These are phyloP conservation scores for Hylyphantes graminicola DNA, from an alignment of 1,140 invertebrate species.

Conservation along the genomic window DNA sequence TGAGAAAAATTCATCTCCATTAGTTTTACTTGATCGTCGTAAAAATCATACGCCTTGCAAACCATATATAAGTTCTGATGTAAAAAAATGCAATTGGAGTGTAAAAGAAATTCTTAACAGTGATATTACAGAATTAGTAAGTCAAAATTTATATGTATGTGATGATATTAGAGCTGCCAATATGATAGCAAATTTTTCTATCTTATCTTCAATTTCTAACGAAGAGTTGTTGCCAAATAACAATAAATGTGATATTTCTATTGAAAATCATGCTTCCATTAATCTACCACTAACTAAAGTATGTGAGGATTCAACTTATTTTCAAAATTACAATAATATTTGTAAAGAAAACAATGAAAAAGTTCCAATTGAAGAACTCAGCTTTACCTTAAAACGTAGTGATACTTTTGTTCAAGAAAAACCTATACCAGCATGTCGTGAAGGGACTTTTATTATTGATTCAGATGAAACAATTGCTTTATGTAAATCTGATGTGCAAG, in stretches of 20 bases:
- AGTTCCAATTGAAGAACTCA: neutral
- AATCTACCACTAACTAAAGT: neutral
- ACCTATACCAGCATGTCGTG: conserved; percentile 32
- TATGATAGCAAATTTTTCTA: neutral
- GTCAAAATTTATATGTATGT: neutral
- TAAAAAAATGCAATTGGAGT: neutral
- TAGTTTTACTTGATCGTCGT: neutral
- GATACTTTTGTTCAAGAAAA: conserved; percentile 44
- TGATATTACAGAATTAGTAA: neutral
- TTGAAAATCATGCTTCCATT: neutral
- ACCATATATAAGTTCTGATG: neutral
- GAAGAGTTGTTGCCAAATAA: conserved; percentile 31
- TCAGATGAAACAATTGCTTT: conserved; percentile 1
- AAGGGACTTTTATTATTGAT: conserved; percentile 52
- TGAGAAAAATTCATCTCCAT: neutral
- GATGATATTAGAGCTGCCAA: neutral
- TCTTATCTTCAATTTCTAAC: conserved; percentile 20
- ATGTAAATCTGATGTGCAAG: conserved; percentile 13
- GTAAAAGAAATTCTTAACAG: neutral
- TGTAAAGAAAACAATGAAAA: no score
- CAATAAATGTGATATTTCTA: neutral
- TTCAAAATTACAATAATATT: no score
- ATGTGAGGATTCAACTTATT: no score
- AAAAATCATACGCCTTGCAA: conserved; percentile 2
- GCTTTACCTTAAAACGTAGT: conserved; percentile 21